phyloP scores from a whole-genome alignment of 2,113 vertebrate genomes.

The Bucco capensis region DNA sequence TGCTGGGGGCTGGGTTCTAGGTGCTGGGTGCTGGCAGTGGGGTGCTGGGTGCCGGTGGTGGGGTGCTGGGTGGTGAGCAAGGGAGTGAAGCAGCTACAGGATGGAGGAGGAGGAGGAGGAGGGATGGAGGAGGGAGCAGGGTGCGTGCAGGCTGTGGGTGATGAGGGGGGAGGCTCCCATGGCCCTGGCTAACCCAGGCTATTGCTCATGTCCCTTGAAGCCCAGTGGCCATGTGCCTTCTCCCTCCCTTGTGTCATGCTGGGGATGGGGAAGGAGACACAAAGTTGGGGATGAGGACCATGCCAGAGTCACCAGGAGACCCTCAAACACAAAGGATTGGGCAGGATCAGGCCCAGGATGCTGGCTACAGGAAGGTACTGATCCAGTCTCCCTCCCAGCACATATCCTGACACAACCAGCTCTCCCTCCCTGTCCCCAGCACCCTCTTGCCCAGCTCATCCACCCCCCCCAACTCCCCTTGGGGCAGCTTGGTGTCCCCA shows the following conservation, averaged over 20 bases:
- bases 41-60: neutral
- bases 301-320: neutral
- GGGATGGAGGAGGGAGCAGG: neutral
- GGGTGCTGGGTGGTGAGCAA: neutral
- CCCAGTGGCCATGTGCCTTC: neutral
- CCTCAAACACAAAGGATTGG: neutral
- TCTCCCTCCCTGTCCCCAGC: neutral
- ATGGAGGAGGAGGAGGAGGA: neutral
- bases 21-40: neutral
- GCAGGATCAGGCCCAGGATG: neutral
- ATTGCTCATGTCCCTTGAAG: fast-evolving
- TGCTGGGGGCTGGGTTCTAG: too few species aligned
- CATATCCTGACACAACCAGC: neutral
- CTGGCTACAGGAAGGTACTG: neutral
- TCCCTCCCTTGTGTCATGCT: neutral
- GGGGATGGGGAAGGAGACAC: neutral
- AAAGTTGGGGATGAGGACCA: neutral
- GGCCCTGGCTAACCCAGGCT: neutral
- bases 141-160: neutral
- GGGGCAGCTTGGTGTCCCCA: neutral
- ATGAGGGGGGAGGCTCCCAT: neutral
- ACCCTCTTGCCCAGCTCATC: neutral
- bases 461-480: fast-evolving
- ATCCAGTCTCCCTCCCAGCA: too few species aligned
- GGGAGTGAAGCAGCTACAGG: neutral